Percentiles rank a stretch among this genome's conserved stretches.
phyloP scores from a whole-genome alignment of 2,113 vertebrate genomes.

The Solenodon paradoxus region DNA sequence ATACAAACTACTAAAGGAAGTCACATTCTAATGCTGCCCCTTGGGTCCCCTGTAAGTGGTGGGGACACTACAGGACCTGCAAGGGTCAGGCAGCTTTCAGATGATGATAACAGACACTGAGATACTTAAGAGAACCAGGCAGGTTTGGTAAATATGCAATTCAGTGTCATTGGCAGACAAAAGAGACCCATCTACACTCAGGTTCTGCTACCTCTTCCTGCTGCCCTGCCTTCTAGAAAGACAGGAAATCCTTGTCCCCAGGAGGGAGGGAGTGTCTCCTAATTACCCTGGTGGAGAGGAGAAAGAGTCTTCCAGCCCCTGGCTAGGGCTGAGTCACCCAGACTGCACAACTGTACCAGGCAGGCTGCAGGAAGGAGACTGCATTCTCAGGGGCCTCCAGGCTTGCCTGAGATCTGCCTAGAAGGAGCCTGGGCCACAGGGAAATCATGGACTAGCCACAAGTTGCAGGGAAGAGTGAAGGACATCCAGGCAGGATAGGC shows the following conservation, averaged over 20 bases:
- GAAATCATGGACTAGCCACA: neutral
- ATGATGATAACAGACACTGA: neutral
- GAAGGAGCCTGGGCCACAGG: neutral
- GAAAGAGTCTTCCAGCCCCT: neutral
- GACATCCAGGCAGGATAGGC: neutral
- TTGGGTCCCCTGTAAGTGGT: neutral
- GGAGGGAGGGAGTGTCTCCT: neutral
- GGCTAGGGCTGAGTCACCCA: neutral
- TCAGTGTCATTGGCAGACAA: neutral
- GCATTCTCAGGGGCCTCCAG: neutral
- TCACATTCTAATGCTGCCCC: neutral
- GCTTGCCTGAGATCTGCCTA: neutral
- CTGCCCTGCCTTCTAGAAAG: neutral
- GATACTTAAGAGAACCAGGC: neutral
- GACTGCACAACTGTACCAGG: neutral
- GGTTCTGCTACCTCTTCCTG: neutral
- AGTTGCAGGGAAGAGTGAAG: neutral
- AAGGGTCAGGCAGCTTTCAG: too few species aligned
- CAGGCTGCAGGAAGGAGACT: neutral
- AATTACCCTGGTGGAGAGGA: neutral
- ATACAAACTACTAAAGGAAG: neutral
- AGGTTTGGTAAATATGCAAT: neutral
- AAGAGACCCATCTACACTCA: neutral
- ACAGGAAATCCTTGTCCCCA: neutral
- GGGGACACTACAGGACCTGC: fast-evolving